Base-by-base conservation (phyloP, 2,888 invertebrate genomes). In the Melitaea athalia region DNA sequence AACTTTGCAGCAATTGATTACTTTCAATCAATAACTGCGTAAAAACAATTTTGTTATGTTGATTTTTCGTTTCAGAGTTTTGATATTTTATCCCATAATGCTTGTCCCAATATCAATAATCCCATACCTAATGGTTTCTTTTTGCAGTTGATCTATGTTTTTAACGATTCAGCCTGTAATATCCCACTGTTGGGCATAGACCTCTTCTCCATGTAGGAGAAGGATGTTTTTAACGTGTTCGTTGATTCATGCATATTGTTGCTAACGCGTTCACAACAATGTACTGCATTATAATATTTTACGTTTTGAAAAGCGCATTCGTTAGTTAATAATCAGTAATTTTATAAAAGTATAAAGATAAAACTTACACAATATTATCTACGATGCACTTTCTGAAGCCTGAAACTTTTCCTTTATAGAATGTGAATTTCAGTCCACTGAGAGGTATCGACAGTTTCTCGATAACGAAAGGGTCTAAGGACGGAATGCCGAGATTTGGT, bases 361-460 rank as follows among this genome's bases (percentile, higher is more conserved):
- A 55, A 74, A 87, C 91, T 90, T 65, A 92, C 92, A 85, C 68
- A 10, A 91, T 81, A 72, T 89, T 83, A 71, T 91, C 91, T 0
- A 92, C 86, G 38, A 90, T 86, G 67, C 87, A 86, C 5, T 87
- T 88, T 43, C 77, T 84, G 74, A 92, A 92, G 4, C 92, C 92
- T 0, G 85, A 72, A 7, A 91, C 89, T 79, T 85, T 89, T 68
- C 91, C 92, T 50, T 88, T 75, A 59, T 87, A 86, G 71, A 91
- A 90, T 0, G 91, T 89, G n/a, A 89, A 84, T 67, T 87, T 87
- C 5, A 92, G 74, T 0, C 91, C 91, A 47, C 62, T 85, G 4
- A 92, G 75, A 0, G 89, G 89, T 50, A 92, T 84, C 0, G 87
- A 71, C 10, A 92, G 74, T 55, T 87, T 83, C 0, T 91, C 88